Base-by-base conservation (phyloP, 2,888 invertebrate species). In the Exephanes ischioxanthus region DNA sequence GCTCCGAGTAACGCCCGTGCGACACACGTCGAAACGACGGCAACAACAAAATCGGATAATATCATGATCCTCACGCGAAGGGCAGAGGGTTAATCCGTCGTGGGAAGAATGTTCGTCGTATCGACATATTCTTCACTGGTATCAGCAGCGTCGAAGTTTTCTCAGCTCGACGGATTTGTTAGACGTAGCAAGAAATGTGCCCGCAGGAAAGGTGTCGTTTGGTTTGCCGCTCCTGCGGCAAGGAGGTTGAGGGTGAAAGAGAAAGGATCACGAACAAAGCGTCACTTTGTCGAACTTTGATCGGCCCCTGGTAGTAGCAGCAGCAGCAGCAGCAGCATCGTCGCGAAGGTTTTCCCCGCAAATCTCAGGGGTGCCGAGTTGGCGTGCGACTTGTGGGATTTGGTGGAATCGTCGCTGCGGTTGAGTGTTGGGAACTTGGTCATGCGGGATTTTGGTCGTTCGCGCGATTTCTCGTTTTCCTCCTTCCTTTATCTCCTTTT, bases 331-430 rank as follows among this genome's bases (percentile, higher is more conserved):
- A 87, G 73, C 89, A 88, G 81, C 77, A 73, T 53, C 87, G 87
- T 84, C 86, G 82, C 84, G 86, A 89, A 88, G 89, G 84, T 85
- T 86, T 84, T 76, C 67, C 45, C 63, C 86, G 86, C 85, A 88
- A 90, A 89, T 90, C 90, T 89, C 88, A 80, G 67, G 88, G 87
- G 91, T 87, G 86, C 85, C 89, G 77, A 83, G 84, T 87, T 87
- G 86, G 86, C 87, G 84, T 67, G 87, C 87, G 90, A 89, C 89
- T 90, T 90, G 91, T 89, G 88, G 89, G 89, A 90, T 90, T 90
- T 88, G 53, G 77, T 79, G 37, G 67, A 86, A 84, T 83, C 87
- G 89, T 88, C 87, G 83, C 76, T 83, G 73, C 84, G 84, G 77
- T 80, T 78, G 86, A 84, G 83, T 84, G 51, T 80, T 83, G 75